Evolutionary conservation across 1,140 invertebrate genomes (phyloP), one percentile per base, ranked within the genome.

Genomic region (Drosophila truncata): DNA sequence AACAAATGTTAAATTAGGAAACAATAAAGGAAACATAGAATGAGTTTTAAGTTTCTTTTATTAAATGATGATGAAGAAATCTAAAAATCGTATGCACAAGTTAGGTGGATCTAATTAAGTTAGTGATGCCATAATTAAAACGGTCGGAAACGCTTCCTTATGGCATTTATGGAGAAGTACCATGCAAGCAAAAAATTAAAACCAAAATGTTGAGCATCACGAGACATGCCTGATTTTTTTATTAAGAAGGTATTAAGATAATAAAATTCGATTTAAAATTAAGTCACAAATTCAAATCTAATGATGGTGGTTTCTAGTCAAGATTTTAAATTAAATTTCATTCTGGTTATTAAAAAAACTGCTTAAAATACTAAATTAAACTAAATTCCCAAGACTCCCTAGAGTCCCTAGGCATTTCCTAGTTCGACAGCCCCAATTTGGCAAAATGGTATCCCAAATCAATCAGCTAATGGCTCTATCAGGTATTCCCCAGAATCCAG

Each of bases 401-500:
- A 31, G 31, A 67, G 63, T 66, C 20, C 13, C 23, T 4, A 33
- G 33, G 27, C 27, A 49, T 64, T 71, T 39, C 35, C 67, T 18
- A 67, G 41, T 27, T 23, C 42, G 57, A 18, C 66, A 64, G 49
- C 42, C 49, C 54, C 46, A 61, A 60, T 41, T 73, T 39, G 35
- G 54, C n/a, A 4, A 33, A 44, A 44, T 44, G 37, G 16, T 52
- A 44, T 73, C 35, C 41, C 33, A 78, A 60, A 78, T 78, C 74
- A 78, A 78, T 78, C 73, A 78, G 46, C 55, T 67, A 77, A 65
- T 59, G 72, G 76, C 65, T 63, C 58, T 20, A 49, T 78, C 65
- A 78, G 82, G 82, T 86, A 86, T 86, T 88, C 76, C 82, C 82
- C 84, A 83, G 71, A 87, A 72, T 50, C 52, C 59, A 49, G 50